These are phyloP conservation scores for Anas platyrhynchos DNA, from an alignment of 2,113 vertebrate genomes.

Conservation along the genomic window DNA sequence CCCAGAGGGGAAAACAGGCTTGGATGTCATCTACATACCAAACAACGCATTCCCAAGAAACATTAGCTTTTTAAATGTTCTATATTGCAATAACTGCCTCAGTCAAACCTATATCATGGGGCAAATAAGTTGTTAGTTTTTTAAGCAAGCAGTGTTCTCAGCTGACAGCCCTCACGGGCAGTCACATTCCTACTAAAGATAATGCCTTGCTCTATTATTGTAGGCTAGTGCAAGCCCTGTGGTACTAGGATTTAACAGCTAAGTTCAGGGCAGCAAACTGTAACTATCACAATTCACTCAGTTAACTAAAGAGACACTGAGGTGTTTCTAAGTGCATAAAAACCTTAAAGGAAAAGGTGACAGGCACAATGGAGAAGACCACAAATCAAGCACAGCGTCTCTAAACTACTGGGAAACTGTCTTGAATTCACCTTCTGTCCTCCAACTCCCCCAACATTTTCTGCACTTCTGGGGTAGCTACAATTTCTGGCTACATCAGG, in stretches of 20 bases:
- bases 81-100: not conserved
- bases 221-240: not conserved
- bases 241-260: not conserved
- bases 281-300: not conserved
- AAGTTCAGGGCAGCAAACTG: not conserved
- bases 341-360: not conserved
- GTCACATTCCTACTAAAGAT: not conserved
- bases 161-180: not conserved
- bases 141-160: not conserved
- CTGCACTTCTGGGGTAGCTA: not conserved
- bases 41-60: not conserved
- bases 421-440: not conserved
- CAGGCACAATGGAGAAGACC: not conserved
- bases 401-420: not conserved
- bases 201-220: not conserved
- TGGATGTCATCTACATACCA: not conserved
- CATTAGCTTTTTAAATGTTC: not conserved
- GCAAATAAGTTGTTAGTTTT: not conserved
- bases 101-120: not conserved
- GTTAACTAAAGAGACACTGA: not conserved
- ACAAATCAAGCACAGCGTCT: not conserved
- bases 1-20: not conserved
- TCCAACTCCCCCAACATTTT: not conserved
- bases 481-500: not conserved
- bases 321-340: not conserved